Evolutionary conservation across 2,888 invertebrate species (phyloP), one percentile per base, ranked within the genome.

Genomic region (Amiota mariae): DNA sequence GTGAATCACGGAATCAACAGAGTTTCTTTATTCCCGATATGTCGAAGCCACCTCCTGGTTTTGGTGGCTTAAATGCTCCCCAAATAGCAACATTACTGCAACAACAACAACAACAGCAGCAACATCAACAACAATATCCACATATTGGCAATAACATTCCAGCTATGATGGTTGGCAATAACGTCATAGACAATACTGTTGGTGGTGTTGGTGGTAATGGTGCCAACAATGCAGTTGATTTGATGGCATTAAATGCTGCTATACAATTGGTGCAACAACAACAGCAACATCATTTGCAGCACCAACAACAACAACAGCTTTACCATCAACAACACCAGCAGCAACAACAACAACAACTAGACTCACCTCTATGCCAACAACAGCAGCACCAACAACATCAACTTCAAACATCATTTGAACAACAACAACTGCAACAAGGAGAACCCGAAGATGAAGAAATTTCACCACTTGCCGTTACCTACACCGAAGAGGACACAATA

Each of bases 1-100:
- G 36, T 36, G 91, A 90, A 76, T 68, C 77, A 1, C 78, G 82
- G 0, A 80, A 78, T 18, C 71, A 70, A 1, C 92, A 93, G 1
- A 81, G 91, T 90, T 90, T 91, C 90, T 91, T 91, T 77, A 94
- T 93, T 88, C 96, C 96, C 56, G 96, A 97, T 90, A 92, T 97
- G 79, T 95, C 95, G 24, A 95, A 95, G 87, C 97, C 97, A 0
- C 97, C 97, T 0, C 96, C 97, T 8, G 96, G 96, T 48, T 96
- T 95, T 87, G 59, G 79, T 75, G 64, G 81, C 76, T n/a, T 72
- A 64, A 18, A 77, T 76, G 73, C 71, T 24, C 71, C 76, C 64
- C 72, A 73, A 74, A 77, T 73, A 70, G n/a, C 73, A 13, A 72
- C 76, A 61, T 71, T 75, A 10, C 72, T 77, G 24, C 81, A 76